A percentile compares a stretch with the other conserved stretches of the same genome.
phyloP scores from a whole-genome alignment of 92 coral and sea anemone genomes.

The Chrysogorgia sp. region DNA sequence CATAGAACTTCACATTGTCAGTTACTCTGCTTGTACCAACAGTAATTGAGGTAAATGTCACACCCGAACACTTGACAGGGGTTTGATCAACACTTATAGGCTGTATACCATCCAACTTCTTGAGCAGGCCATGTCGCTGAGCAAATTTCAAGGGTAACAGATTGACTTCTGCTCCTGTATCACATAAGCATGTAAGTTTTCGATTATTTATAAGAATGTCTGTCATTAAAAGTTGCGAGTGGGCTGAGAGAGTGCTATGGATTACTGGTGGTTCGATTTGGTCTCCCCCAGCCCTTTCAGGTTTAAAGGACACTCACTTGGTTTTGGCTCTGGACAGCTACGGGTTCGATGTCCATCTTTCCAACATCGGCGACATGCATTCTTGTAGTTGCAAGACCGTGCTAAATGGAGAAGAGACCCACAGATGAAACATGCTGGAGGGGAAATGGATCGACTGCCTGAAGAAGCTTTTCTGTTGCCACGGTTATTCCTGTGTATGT shows the following conservation, averaged over 20 bases:
- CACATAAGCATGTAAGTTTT: slow-evolving; percentile 1
- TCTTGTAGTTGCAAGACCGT: slow-evolving; percentile 36
- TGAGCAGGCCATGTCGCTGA: neutral
- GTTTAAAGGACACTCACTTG: slow-evolving; percentile 16
- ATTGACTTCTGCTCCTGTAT: slow-evolving; percentile 49
- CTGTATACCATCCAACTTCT: slow-evolving; percentile 51
- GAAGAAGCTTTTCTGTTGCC: neutral
- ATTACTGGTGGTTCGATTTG: neutral
- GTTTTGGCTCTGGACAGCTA: slow-evolving; percentile 36
- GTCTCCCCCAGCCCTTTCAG: slow-evolving; percentile 9
- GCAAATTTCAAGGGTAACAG: slow-evolving; percentile 25
- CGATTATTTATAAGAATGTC: neutral
- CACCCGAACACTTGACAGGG: slow-evolving; percentile 12
- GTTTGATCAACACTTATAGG: slow-evolving; percentile 30
- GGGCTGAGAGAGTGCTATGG: neutral
- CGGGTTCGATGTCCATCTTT: slow-evolving; percentile 33
- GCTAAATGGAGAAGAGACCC: slow-evolving; percentile 36
- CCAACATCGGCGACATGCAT: slow-evolving; percentile 48
- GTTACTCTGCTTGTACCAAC: no score
- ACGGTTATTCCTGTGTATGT: neutral
- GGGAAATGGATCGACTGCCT: no score
- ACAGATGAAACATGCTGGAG: slow-evolving; percentile 32
- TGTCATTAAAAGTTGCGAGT: neutral
- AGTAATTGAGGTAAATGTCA: neutral
- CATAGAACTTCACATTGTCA: slow-evolving; percentile 45